Evolutionary conservation across 1,140 invertebrate species (phyloP).

Genomic region (Samia ricini): DNA sequence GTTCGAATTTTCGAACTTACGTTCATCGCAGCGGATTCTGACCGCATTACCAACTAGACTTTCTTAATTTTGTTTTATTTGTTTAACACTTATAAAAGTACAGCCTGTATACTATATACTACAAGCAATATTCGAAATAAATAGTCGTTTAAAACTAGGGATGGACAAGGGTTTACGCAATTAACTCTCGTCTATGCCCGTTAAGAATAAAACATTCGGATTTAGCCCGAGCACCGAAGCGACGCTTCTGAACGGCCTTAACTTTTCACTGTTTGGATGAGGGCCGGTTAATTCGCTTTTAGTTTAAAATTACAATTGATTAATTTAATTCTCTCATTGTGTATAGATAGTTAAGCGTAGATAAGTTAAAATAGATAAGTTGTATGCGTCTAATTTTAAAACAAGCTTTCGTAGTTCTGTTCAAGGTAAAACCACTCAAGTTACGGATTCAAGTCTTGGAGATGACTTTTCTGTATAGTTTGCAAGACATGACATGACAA

Average conservation of each 20-base stretch:
- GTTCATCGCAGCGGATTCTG: too few species aligned
- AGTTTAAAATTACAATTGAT: not conserved
- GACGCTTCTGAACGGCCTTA: constrained; percentile 38
- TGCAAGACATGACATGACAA: too few species aligned
- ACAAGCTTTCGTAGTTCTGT: too few species aligned
- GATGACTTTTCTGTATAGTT: too few species aligned
- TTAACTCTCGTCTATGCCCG: constrained; percentile 51
- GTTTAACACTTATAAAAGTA: not conserved
- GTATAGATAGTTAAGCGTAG: not conserved
- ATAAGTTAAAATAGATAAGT: not conserved
- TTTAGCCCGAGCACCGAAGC: constrained; percentile 39
- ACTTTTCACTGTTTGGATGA: constrained; percentile 35
- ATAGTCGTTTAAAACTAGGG: constrained; percentile 61
- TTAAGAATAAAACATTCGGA: constrained; percentile 69
- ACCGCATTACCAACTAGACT: too few species aligned
- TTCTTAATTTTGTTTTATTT: too few species aligned
- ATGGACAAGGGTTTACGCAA: constrained; percentile 66
- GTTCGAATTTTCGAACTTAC: too few species aligned
- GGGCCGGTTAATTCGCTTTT: constrained; percentile 6
- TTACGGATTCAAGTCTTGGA: too few species aligned
- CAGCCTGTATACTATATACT: not conserved
- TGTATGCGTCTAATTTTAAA: not conserved
- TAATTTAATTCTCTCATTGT: not conserved
- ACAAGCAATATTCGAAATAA: constrained; percentile 56
- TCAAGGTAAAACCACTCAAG: too few species aligned